A percentile compares a stretch with the other conserved stretches of the same genome.
phyloP scores from a whole-genome alignment of 2,888 invertebrate species.

The Ormia ochracea region DNA sequence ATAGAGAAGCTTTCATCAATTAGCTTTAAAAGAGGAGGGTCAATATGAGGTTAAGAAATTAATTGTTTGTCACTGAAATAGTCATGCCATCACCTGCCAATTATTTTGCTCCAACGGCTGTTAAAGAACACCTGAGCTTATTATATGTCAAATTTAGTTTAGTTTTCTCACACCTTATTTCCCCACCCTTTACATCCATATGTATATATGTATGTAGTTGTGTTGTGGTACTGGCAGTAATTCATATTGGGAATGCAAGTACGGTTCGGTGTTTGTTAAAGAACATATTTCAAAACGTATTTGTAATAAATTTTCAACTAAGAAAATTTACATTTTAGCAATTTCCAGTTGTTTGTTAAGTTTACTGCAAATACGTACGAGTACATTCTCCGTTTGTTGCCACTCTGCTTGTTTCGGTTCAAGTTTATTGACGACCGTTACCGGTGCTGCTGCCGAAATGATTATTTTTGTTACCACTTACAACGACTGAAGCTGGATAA shows the following conservation, averaged over 20 bases:
- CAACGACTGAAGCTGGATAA: slow-evolving; percentile 28
- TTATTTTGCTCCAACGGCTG: too few species aligned
- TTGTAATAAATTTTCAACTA: slow-evolving; percentile 62
- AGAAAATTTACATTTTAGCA: slow-evolving; percentile 74
- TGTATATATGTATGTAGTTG: not conserved
- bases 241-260: slow-evolving; percentile 20
- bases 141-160: too few species aligned
- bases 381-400: not conserved
- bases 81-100: too few species aligned
- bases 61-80: too few species aligned
- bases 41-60: too few species aligned
- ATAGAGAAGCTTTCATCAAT: too few species aligned
- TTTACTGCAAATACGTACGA: not conserved
- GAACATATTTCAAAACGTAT: slow-evolving; percentile 59
- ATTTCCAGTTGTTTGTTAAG: slow-evolving; percentile 69
- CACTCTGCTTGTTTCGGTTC: not conserved
- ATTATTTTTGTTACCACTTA: slow-evolving; percentile 31
- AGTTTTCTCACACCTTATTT: too few species aligned
- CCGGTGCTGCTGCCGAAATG: slow-evolving; percentile 30
- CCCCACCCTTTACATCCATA: too few species aligned
- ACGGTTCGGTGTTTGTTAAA: slow-evolving; percentile 12
- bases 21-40: too few species aligned
- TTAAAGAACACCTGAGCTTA: too few species aligned
- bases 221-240: not conserved
- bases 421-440: slow-evolving; percentile 11